Conservation (phyloP, 2,888 invertebrate genomes). For the Beris chalybata region DNA sequence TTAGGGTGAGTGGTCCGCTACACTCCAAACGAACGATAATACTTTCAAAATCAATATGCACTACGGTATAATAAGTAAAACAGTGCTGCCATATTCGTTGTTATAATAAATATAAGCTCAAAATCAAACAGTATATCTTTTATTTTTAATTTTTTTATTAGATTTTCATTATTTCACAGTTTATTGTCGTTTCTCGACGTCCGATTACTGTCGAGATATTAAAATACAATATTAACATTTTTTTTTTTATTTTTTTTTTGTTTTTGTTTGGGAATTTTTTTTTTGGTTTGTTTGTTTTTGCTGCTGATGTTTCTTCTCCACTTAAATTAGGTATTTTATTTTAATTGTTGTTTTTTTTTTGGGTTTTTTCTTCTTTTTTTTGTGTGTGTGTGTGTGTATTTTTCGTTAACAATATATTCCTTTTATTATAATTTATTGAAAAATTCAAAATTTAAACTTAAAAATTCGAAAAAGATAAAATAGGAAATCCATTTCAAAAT, state of each 20-base stretch:
- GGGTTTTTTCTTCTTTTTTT: constrained; percentile 36
- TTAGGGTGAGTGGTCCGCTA: no score
- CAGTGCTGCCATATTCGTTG: no score
- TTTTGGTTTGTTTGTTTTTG: constrained; percentile 41
- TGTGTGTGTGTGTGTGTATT: constrained; percentile 36
- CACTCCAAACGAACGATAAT: no score
- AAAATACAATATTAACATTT: constrained; percentile 49
- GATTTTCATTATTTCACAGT: constrained; percentile 51
- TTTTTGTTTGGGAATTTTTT: constrained; percentile 36
- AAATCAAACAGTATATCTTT: no score
- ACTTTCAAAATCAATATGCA: no score
- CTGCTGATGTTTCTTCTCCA: constrained; percentile 37
- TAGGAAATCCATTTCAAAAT: not conserved
- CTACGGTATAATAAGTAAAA: no score
- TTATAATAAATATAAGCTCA: no score
- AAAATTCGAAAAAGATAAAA: not conserved
- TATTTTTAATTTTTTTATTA: constrained; percentile 16
- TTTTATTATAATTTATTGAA: constrained; percentile 1
- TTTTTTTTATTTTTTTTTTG: constrained; percentile 40
- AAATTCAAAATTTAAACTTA: not conserved
- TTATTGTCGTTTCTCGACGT: constrained; percentile 58
- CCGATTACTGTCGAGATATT: constrained; percentile 55
- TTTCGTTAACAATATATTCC: not conserved
- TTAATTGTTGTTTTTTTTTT: constrained; percentile 39
- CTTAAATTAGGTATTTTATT: constrained; percentile 37